phyloP scores from a whole-genome alignment of 2,888 invertebrate genomes.

The Eristalis arbustorum region DNA sequence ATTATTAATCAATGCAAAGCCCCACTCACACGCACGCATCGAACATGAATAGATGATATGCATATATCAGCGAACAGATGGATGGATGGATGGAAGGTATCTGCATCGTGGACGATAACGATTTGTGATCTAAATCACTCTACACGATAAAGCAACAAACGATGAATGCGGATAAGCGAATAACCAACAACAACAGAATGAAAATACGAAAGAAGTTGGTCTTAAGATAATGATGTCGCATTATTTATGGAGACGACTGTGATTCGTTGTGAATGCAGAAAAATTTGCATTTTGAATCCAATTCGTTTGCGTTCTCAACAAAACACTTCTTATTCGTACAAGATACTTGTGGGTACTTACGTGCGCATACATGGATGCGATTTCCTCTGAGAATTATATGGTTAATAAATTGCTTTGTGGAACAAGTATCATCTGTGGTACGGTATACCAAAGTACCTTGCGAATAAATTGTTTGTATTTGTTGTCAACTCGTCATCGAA shows the following conservation, averaged over 20 bases:
- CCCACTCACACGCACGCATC: slow-evolving; percentile 47
- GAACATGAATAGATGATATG: slow-evolving; percentile 33
- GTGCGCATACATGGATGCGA: not conserved
- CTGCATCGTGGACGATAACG: slow-evolving; percentile 41
- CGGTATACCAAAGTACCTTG: not conserved
- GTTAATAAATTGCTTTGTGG: slow-evolving; percentile 56
- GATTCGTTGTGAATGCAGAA: slow-evolving; percentile 35
- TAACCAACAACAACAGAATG: not conserved
- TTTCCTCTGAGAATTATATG: slow-evolving; percentile 36
- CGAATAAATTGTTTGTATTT: slow-evolving; percentile 15
- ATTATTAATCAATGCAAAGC: slow-evolving; percentile 63
- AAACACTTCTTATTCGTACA: slow-evolving; percentile 19
- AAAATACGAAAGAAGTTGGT: slow-evolving; percentile 27
- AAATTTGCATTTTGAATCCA: slow-evolving; percentile 54
- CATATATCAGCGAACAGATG: slow-evolving; percentile 25
- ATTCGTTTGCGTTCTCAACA: slow-evolving; percentile 7
- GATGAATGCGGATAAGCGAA: slow-evolving; percentile 15
- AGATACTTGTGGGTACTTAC: not conserved
- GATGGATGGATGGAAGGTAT: slow-evolving; percentile 13
- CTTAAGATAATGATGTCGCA: slow-evolving; percentile 77
- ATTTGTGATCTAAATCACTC: slow-evolving; percentile 60
- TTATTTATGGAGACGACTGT: slow-evolving; percentile 77
- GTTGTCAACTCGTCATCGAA: not conserved
- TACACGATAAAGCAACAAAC: slow-evolving; percentile 32
- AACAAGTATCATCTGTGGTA: slow-evolving; percentile 31